Evolutionary conservation across 2,888 invertebrate genomes (phyloP).

Genomic region (Hydrotaea diabolus): DNA sequence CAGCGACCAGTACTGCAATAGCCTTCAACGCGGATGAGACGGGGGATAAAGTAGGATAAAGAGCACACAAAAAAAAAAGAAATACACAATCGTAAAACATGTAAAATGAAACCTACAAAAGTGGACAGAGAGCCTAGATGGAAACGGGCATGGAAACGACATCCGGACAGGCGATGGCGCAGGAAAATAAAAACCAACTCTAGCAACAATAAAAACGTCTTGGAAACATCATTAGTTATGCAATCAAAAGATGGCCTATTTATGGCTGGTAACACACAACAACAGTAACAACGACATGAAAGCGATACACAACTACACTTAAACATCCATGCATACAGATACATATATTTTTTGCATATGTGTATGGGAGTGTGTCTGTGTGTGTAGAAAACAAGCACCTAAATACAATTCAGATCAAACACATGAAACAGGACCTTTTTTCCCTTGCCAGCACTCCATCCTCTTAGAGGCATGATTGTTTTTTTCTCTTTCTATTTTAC

Average conservation of each 20-base stretch:
- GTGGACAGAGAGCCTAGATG: background rate
- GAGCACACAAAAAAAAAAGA: background rate
- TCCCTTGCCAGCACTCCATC: background rate
- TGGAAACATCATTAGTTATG: slow-evolving; percentile 20
- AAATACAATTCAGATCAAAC: slow-evolving; percentile 29
- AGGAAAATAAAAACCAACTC: background rate
- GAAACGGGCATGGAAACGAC: background rate
- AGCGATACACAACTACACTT: too few relatives aligned
- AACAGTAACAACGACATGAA: background rate
- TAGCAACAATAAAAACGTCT: background rate
- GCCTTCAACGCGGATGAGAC: background rate
- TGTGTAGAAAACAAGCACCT: background rate
- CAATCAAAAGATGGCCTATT: slow-evolving; percentile 24
- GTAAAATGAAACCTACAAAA: background rate
- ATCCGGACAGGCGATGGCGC: background rate
- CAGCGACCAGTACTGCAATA: background rate
- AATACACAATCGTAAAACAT: slow-evolving; percentile 14
- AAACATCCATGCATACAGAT: background rate
- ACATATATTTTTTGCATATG: too few relatives aligned
- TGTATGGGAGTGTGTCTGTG: too few relatives aligned
- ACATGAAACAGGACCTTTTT: slow-evolving; percentile 11
- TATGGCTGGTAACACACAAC: slow-evolving; percentile 18
- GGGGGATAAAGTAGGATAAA: too few relatives aligned
- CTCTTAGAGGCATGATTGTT: background rate
- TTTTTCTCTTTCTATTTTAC: background rate